Percentiles rank a stretch among this genome's conserved stretches.
phyloP scores from a whole-genome alignment of 1,140 invertebrate species.

The Melanaphis sacchari region DNA sequence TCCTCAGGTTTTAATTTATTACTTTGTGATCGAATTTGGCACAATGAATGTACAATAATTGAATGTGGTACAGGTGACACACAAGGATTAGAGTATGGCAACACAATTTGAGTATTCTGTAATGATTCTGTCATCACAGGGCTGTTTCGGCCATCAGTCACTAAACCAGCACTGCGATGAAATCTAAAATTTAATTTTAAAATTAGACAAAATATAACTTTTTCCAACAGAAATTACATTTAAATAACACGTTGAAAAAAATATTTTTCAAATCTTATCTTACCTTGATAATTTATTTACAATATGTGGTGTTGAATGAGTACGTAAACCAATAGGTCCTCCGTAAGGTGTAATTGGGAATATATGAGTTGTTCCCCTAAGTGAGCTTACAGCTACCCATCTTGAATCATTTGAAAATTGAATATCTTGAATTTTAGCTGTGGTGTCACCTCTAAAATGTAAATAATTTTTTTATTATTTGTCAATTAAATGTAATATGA shows the following conservation, averaged over 20 bases:
- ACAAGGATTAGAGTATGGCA: slow-evolving; percentile 73
- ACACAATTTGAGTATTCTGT: slow-evolving; percentile 59
- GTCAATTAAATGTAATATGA: not conserved
- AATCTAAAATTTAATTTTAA: slow-evolving; percentile 69
- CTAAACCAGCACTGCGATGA: slow-evolving; percentile 92
- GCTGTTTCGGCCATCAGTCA: slow-evolving; percentile 76
- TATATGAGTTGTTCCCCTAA: slow-evolving; percentile 95
- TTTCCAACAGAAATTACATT: not conserved
- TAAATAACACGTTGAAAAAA: not conserved
- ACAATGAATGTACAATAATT: slow-evolving; percentile 77
- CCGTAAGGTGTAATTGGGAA: slow-evolving; percentile 98
- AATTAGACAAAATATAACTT: not conserved
- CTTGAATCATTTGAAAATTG: slow-evolving; percentile 89
- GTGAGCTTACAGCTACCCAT: slow-evolving; percentile 93
- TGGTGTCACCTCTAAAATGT: slow-evolving; percentile 72
- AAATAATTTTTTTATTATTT: not conserved
- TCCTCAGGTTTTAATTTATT: slow-evolving; percentile 47
- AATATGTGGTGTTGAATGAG: slow-evolving; percentile 90
- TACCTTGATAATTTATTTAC: slow-evolving; percentile 86
- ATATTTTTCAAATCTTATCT: not conserved
- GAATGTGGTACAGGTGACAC: slow-evolving; percentile 89
- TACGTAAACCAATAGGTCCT: slow-evolving; percentile 86
- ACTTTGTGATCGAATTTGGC: slow-evolving; percentile 74
- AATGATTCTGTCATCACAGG: slow-evolving; percentile 69
- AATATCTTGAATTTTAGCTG: slow-evolving; percentile 86